These are phyloP conservation scores for Catagonus wagneri DNA, from an alignment of 2,113 vertebrate species.

Conservation along the genomic window DNA sequence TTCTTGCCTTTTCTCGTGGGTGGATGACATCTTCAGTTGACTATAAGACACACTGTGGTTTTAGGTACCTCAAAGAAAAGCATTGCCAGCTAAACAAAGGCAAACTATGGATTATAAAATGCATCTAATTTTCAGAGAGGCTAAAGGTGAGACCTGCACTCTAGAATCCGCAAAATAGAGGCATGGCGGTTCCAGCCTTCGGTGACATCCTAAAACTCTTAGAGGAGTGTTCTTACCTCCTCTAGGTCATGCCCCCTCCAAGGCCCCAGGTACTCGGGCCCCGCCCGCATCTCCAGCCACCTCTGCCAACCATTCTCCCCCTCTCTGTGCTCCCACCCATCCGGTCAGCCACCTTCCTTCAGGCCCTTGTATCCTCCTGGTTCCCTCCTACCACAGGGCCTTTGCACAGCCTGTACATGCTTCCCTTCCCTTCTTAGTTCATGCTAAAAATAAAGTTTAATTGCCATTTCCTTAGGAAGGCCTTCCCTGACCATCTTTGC, in stretches of 20 bases:
- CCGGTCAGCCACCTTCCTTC: neutral
- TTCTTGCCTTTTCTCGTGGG: accelerated
- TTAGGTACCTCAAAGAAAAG: neutral
- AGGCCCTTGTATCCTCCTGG: neutral
- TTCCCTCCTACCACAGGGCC: neutral
- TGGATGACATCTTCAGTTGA: neutral
- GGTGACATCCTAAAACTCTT: neutral
- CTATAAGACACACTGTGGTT: neutral
- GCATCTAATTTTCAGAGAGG: neutral
- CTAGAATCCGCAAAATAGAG: neutral
- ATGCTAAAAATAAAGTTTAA: neutral
- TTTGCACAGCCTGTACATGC: neutral
- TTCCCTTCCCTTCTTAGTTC: neutral
- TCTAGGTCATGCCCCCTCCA: neutral
- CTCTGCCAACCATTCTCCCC: neutral
- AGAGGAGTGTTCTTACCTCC: neutral
- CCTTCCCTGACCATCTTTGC: neutral
- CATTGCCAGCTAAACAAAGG: neutral
- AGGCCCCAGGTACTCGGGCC: neutral
- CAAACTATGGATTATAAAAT: neutral
- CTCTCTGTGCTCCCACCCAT: neutral
- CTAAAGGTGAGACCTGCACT: neutral
- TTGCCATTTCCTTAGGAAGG: neutral
- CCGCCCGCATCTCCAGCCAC: neutral
- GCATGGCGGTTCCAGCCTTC: accelerated